Base-by-base conservation (phyloP, 2,888 invertebrate species). In the Tridacna crocea region DNA sequence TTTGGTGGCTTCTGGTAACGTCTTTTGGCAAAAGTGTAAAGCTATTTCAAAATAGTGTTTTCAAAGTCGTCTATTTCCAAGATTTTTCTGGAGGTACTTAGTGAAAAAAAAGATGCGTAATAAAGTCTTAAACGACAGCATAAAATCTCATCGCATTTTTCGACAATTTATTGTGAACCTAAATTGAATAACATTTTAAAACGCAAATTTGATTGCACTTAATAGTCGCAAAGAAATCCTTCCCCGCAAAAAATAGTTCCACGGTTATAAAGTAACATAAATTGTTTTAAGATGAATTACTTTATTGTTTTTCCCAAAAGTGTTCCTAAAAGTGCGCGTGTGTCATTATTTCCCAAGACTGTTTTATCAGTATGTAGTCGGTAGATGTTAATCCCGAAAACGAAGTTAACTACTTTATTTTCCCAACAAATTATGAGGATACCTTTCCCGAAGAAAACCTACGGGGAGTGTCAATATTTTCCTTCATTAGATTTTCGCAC, bases 401-500 rank as follows among this genome's bases (percentile, higher is more conserved):
- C 77, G 66, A 75, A 77, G 79, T 84, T 84, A 84, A 82, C 75
- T 75, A 80, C 83, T 80, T 80, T 80, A 83, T 83, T 83, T 83
- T 83, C 83, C 77, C 80, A 84, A 84, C 81, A 84, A 84, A 84
- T 81, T 84, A 81, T 72, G 48, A 60, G 70, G 55, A 82, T 82
- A 81, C 75, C 79, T 82, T 84, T 78, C 61, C 78, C 80, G 72
- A 77, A 66, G 76, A 79, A 82, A 77, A 75, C 68, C 84, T 79
- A 58, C 22, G 36, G 84, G 81, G 84, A 84, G 66, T 73, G 81
- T 80, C 80, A 86, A 86, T 81, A 83, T 83, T 83, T 80, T 79
- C 75, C 77, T 83, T 86, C 83, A 86, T 86, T 86, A 83, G 83
- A 86, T 86, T 83, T 83, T 83, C 85, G 77, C 81, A 75, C 81